Evolutionary conservation across 2,113 vertebrate species (phyloP).

Genomic region (Piprites chloris): DNA sequence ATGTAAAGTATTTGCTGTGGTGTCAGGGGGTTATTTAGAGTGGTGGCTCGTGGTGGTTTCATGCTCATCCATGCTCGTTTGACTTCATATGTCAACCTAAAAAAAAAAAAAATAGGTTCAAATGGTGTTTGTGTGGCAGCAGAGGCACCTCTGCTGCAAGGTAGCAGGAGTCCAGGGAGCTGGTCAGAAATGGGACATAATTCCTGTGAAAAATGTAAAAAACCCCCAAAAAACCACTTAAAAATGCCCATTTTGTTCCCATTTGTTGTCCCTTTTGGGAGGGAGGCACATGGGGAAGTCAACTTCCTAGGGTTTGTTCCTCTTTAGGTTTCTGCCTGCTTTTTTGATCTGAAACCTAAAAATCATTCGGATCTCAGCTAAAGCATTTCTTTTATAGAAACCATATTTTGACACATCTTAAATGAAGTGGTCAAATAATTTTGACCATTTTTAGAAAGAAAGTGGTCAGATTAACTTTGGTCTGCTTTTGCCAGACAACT

Average conservation of each 20-base stretch:
- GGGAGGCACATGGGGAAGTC: not conserved
- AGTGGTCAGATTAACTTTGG: not conserved
- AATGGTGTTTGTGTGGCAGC: not conserved
- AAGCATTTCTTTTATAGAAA: not conserved
- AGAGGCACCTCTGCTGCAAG: not conserved
- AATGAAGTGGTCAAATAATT: not conserved
- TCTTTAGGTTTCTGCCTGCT: not conserved
- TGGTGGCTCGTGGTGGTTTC: not conserved
- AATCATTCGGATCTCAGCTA: not conserved
- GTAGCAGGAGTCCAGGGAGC: not conserved
- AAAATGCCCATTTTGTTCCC: not conserved
- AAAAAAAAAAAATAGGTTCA: not conserved
- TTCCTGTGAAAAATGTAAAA: not conserved
- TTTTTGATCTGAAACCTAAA: not conserved
- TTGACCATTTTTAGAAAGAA: not conserved
- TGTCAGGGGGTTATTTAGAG: not conserved
- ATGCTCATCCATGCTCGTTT: not conserved
- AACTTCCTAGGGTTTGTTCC: not conserved
- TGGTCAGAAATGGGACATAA: not conserved
- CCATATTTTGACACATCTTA: not conserved
- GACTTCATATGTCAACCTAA: not conserved
- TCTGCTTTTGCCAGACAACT: not conserved
- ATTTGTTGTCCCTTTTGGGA: not conserved
- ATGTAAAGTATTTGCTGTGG: rapidly evolving
- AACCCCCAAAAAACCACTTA: rapidly evolving